phyloP scores from a whole-genome alignment of 2,888 invertebrate species.

The Lasioglossum leucozonium region DNA sequence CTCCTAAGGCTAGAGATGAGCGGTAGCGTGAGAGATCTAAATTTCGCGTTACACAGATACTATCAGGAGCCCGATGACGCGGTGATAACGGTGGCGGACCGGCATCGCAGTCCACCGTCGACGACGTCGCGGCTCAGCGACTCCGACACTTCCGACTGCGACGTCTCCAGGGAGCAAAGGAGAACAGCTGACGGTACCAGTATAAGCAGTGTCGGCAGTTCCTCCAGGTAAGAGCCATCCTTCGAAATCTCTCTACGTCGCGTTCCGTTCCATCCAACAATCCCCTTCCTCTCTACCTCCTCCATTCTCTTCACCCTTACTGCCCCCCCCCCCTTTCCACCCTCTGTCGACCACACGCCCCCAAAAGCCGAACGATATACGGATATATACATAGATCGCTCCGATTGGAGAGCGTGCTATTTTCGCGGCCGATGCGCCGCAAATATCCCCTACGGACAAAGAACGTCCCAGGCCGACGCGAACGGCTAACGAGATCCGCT shows the following conservation, averaged over 20 bases:
- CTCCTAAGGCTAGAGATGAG: conserved; percentile 56
- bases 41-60: conserved; percentile 72
- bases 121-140: conserved; percentile 94
- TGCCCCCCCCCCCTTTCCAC: not conserved
- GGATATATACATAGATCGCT: conserved; percentile 16
- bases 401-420: conserved; percentile 35
- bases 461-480: conserved; percentile 15
- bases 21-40: conserved; percentile 60
- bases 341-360: not conserved
- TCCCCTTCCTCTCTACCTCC: not conserved
- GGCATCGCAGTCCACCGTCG: conserved; percentile 94
- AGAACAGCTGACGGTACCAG: conserved; percentile 92
- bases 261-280: conserved; percentile 30
- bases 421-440: conserved; percentile 37
- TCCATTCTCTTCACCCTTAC: not conserved
- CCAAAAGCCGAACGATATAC: conserved; percentile 22
- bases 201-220: conserved; percentile 96
- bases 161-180: conserved; percentile 85
- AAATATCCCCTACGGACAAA: conserved; percentile 17
- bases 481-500: conserved; percentile 35
- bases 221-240: conserved; percentile 88
- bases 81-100: conserved; percentile 90
- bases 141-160: conserved; percentile 93
- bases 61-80: conserved; percentile 87
- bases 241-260: conserved; percentile 54